Evolutionary conservation across 64 coral and sea anemone genomes (phyloP).

Genomic region (Trachythela sp.): DNA sequence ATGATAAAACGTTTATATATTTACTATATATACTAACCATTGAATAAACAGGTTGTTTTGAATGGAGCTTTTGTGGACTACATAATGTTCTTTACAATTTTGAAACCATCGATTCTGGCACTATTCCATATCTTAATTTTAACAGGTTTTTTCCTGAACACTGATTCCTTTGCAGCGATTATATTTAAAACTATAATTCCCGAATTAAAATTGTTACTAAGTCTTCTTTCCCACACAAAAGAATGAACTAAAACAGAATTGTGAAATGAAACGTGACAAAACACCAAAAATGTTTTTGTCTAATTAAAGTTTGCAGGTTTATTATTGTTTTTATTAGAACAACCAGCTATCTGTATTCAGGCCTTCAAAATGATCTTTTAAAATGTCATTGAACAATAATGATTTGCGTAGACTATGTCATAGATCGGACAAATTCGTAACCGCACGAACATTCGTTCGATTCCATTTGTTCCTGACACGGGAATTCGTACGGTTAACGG

Average conservation of each 20-base stretch:
- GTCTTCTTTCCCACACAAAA: background rate
- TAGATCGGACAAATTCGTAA: no score
- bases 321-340: background rate
- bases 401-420: no score
- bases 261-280: background rate
- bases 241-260: background rate
- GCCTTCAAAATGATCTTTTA: background rate
- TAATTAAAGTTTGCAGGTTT: background rate
- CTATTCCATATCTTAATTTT: no score
- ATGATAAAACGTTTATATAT: background rate
- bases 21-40: background rate
- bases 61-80: background rate
- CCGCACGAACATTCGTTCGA: no score
- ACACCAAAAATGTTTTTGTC: background rate
- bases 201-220: background rate
- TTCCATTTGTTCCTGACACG: no score
- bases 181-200: no score
- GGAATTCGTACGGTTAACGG: no score
- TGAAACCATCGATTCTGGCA: background rate
- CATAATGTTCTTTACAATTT: background rate
- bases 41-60: background rate
- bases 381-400: no score
- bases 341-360: background rate
- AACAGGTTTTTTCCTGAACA: no score
- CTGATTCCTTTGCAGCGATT: no score